Base-by-base conservation (phyloP, 1,140 invertebrate species). In the Sitodiplosis mosellana region DNA sequence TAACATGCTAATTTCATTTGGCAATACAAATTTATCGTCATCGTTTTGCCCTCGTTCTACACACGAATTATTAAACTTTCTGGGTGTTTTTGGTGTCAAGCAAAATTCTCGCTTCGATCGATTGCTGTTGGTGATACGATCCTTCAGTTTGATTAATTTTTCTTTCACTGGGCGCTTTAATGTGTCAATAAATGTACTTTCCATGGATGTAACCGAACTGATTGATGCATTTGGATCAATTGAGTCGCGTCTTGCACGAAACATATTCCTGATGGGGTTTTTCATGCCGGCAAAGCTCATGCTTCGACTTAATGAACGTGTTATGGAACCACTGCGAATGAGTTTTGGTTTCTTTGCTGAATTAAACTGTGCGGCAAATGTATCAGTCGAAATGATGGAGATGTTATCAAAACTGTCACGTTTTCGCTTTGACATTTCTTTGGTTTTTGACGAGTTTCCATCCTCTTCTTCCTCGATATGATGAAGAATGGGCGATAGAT, bases 311-410 rank as follows among this genome's bases (percentile, higher is more conserved):
- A 63, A 49, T 6, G 57, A 58, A 21, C 61, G 51, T 44, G 58
- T 59, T 17, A 63, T 58, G 8, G 61, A 63, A 2, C 60, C 60
- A 1, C 58, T 60, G 40, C 61, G 57, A 18, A 58, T 56, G 2
- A 63, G 54, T 47, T 63, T 63, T 0, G 59, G 59, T 34, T 63
- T 63, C 19, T 63, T 63, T 20, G 57, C 56, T 15, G 38, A 42
- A 22, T 19, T 38, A 18, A 19, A 11, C 49, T 57, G 62, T 1
- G 53, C 41, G 1, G 60, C 57, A 33, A 60, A 45, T 2, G 61
- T 63, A 20, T 63, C 60, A 17, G 59, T 57, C 0, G 61, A 63
- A 53, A 63, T 56, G 0, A 63, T 50, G 1, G 60, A 63, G n/a
- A 63, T 53, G 27, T 50, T 61, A 50, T 49, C 48, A 8, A 61